Conservation (phyloP, 2,888 invertebrate genomes). For the Lycocerus yunnanus region DNA sequence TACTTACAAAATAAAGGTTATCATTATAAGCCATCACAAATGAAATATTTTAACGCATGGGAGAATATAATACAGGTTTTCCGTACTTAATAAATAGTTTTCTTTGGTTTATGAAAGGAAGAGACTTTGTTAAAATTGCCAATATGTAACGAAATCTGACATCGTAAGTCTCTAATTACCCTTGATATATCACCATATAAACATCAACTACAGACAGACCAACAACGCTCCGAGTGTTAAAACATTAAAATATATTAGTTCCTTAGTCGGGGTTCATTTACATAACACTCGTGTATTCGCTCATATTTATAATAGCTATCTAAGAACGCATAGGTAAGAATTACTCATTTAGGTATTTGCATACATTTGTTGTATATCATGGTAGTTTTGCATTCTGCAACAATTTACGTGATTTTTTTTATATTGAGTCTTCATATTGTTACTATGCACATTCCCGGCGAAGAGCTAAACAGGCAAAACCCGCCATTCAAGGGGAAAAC, state of each 20-base stretch:
- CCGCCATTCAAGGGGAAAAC: too few species aligned
- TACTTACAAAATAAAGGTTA: not conserved
- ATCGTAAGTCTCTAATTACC: conserved; percentile 54
- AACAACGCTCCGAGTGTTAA: conserved; percentile 54
- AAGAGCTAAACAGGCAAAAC: too few species aligned
- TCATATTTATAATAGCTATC: conserved; percentile 52
- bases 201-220: conserved; percentile 51
- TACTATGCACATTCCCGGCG: too few species aligned
- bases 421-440: conserved; percentile 38
- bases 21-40: not conserved
- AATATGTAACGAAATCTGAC: conserved; percentile 54
- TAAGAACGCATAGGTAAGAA: conserved; percentile 52
- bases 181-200: conserved; percentile 55
- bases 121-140: conserved; percentile 47
- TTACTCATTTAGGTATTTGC: conserved; percentile 50
- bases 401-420: conserved; percentile 51
- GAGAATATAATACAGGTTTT: not conserved
- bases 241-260: conserved; percentile 56
- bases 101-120: conserved; percentile 47
- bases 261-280: conserved; percentile 39
- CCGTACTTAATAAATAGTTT: conserved; percentile 49
- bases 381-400: conserved; percentile 47
- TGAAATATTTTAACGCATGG: not conserved
- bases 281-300: conserved; percentile 33
- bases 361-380: conserved; percentile 50